Evolutionary conservation across 2,113 vertebrate genomes (phyloP).

Genomic region (Chloebia gouldiae): DNA sequence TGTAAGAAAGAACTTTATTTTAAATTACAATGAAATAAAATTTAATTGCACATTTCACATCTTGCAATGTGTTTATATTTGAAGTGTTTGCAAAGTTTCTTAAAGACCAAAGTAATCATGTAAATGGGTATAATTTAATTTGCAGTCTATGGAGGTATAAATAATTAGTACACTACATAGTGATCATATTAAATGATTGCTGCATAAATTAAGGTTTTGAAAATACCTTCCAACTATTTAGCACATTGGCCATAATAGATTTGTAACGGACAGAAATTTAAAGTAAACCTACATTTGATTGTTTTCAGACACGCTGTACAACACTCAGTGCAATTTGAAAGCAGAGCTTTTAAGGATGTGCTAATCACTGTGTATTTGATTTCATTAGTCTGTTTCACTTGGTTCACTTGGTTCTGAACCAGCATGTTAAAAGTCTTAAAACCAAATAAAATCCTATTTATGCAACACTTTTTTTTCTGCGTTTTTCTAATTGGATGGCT

Average conservation of each 20-base stretch:
- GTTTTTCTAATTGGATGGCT: slow-evolving; percentile 6
- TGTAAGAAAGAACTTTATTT: background rate
- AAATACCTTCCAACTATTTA: background rate
- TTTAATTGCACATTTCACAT: background rate
- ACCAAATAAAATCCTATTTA: slow-evolving; percentile 36
- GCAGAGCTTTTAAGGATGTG: slow-evolving; percentile 20
- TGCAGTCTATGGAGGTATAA: background rate
- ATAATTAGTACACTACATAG: background rate
- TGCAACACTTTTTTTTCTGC: background rate
- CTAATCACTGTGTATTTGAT: slow-evolving; percentile 37
- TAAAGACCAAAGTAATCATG: slow-evolving; percentile 32
- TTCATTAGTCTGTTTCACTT: slow-evolving; percentile 25
- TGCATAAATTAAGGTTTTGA: background rate
- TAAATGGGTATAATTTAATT: slow-evolving; percentile 47
- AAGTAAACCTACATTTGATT: background rate
- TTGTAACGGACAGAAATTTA: background rate
- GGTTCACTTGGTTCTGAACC: background rate
- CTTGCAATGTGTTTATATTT: slow-evolving; percentile 18
- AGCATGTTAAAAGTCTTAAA: background rate
- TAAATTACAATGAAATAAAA: slow-evolving; percentile 11
- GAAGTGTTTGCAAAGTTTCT: slow-evolving; percentile 41
- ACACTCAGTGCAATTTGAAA: background rate
- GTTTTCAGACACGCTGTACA: background rate
- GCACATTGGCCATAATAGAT: background rate
- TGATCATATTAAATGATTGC: background rate